These are phyloP conservation scores for Brachionus asplanchnoidis DNA, from an alignment of 1,140 invertebrate species.

Conservation along the genomic window DNA sequence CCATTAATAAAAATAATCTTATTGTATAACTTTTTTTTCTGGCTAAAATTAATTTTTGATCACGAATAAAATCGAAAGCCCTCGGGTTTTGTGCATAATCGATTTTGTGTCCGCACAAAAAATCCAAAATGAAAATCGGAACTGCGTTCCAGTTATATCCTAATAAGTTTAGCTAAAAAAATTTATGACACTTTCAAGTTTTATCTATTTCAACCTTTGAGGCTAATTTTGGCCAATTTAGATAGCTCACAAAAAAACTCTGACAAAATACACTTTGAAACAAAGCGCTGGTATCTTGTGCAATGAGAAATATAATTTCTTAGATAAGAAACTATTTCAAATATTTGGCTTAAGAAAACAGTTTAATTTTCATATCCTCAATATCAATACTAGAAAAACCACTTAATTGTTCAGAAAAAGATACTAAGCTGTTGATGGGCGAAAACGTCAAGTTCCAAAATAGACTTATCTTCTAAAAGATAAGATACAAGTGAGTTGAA, in stretches of 20 bases:
- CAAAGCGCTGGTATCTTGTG: constrained; percentile 1
- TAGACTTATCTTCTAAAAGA: neutral
- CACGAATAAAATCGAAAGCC: neutral
- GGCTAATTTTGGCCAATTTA: constrained; percentile 13
- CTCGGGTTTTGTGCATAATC: neutral
- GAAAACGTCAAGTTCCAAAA: neutral
- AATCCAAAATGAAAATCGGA: neutral
- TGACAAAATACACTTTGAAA: neutral
- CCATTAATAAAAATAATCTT: neutral
- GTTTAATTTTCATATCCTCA: neutral
- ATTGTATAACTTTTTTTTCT: neutral
- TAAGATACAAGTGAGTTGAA: neutral
- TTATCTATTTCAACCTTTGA: neutral
- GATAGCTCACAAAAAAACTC: neutral
- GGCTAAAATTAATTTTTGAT: neutral
- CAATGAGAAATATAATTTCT: neutral
- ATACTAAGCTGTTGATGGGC: neutral
- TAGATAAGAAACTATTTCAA: constrained; percentile 19
- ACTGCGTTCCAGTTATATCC: neutral
- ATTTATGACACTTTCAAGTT: neutral
- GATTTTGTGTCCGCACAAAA: neutral
- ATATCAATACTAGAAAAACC: neutral
- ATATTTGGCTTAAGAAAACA: constrained; percentile 19
- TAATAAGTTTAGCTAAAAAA: neutral
- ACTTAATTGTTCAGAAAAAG: neutral